Conservation (phyloP, 2,113 vertebrate genomes). For the Syrmaticus mikado region DNA sequence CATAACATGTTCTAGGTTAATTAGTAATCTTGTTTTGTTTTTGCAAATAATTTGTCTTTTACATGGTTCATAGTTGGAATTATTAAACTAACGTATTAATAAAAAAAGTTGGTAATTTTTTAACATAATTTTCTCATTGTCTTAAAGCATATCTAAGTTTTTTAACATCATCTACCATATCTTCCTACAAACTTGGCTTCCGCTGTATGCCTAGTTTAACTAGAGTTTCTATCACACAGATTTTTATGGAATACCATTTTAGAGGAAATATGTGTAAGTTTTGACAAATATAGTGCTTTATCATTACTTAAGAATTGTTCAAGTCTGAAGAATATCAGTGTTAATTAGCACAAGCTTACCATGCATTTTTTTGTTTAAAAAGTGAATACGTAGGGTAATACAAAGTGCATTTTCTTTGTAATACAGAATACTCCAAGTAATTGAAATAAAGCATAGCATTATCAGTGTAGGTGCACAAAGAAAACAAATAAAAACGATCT, state of each 20-base stretch:
- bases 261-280: background rate
- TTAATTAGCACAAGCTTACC: background rate
- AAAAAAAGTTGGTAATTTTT: background rate
- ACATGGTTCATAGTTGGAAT: background rate
- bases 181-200: background rate
- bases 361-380: background rate
- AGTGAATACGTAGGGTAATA: background rate
- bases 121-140: background rate
- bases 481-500: background rate
- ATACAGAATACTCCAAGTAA: background rate
- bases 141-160: background rate
- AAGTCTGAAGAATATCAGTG: background rate
- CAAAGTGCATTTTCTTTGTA: background rate
- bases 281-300: background rate
- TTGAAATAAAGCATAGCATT: slow-evolving; percentile 1
- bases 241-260: background rate
- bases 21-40: background rate
- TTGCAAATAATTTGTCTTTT: background rate
- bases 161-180: background rate
- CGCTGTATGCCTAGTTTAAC: background rate
- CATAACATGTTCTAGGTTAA: background rate
- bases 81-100: background rate
- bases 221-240: background rate
- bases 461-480: background rate
- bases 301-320: background rate